Evolutionary conservation across 2,113 vertebrate species (phyloP).

Genomic region (Gobius niger): DNA sequence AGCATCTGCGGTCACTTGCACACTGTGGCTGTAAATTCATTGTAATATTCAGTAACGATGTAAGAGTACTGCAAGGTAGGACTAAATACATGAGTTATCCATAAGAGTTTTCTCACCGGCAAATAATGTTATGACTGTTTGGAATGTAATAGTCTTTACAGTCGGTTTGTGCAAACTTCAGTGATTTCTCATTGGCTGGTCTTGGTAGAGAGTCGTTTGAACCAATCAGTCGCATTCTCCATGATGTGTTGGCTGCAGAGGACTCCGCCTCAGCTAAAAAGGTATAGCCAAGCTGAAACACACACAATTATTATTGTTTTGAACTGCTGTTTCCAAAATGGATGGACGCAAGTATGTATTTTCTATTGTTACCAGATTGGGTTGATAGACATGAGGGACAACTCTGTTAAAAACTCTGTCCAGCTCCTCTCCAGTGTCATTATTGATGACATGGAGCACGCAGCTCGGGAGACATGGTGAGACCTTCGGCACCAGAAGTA

Average conservation of each 20-base stretch:
- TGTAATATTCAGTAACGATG: neutral
- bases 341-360: neutral
- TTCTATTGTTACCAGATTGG: slow-evolving; percentile 82
- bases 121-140: slow-evolving; percentile 81
- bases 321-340: too few relatives aligned
- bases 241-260: slow-evolving; percentile 66
- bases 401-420: slow-evolving; percentile 79
- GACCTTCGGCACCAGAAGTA: slow-evolving; percentile 82
- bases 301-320: neutral
- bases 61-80: neutral
- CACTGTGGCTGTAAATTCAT: slow-evolving; percentile 71
- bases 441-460: slow-evolving; percentile 85
- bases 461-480: slow-evolving; percentile 75
- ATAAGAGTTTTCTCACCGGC: slow-evolving; percentile 78
- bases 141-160: slow-evolving; percentile 87
- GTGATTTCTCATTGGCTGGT: slow-evolving; percentile 65
- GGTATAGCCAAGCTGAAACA: slow-evolving; percentile 85
- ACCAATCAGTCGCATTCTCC: slow-evolving; percentile 84
- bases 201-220: slow-evolving; percentile 76
- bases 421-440: slow-evolving; percentile 87
- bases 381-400: slow-evolving; percentile 76
- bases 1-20: slow-evolving; percentile 72
- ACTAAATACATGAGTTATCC: neutral
- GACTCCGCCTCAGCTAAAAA: slow-evolving; percentile 84
- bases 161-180: slow-evolving; percentile 80